phyloP scores from a whole-genome alignment of 1,140 invertebrate species.

The Drosophila pseudoananassae region DNA sequence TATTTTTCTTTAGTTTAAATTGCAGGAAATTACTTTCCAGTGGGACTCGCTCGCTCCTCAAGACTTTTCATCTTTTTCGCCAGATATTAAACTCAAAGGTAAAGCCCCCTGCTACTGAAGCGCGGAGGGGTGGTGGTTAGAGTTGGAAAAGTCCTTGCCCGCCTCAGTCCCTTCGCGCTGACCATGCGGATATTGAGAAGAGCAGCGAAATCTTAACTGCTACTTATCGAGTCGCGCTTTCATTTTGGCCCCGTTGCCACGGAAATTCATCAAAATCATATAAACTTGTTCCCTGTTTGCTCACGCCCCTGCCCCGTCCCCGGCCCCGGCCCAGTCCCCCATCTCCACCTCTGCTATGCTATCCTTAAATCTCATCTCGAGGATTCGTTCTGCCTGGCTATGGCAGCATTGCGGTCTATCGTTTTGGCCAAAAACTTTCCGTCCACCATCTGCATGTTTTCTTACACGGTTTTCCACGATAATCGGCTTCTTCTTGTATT shows the following conservation, averaged over 20 bases:
- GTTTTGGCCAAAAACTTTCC: slow-evolving; percentile 72
- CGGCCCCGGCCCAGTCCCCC: neutral
- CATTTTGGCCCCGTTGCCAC: slow-evolving; percentile 80
- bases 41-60: slow-evolving; percentile 17
- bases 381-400: slow-evolving; percentile 10
- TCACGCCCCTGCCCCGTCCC: slow-evolving; percentile 1
- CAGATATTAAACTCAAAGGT: slow-evolving; percentile 78
- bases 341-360: too few species aligned
- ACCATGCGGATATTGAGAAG: slow-evolving; percentile 64
- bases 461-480: slow-evolving; percentile 66
- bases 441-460: slow-evolving; percentile 78
- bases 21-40: slow-evolving; percentile 81
- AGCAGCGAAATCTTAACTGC: slow-evolving; percentile 77
- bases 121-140: neutral
- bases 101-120: neutral
- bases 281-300: slow-evolving; percentile 70
- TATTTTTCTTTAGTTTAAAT: slow-evolving; percentile 83
- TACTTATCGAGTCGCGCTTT: slow-evolving; percentile 77
- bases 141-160: neutral
- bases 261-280: slow-evolving; percentile 83
- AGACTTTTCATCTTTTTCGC: slow-evolving; percentile 43
- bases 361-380: slow-evolving; percentile 36
- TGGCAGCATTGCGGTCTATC: slow-evolving; percentile 67
- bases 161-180: neutral
- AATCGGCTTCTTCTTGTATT: slow-evolving; percentile 41